A percentile compares a stretch with the other conserved stretches of the same genome.
phyloP scores from a whole-genome alignment of 2,888 invertebrate species.

The Ormyrus thymus region DNA sequence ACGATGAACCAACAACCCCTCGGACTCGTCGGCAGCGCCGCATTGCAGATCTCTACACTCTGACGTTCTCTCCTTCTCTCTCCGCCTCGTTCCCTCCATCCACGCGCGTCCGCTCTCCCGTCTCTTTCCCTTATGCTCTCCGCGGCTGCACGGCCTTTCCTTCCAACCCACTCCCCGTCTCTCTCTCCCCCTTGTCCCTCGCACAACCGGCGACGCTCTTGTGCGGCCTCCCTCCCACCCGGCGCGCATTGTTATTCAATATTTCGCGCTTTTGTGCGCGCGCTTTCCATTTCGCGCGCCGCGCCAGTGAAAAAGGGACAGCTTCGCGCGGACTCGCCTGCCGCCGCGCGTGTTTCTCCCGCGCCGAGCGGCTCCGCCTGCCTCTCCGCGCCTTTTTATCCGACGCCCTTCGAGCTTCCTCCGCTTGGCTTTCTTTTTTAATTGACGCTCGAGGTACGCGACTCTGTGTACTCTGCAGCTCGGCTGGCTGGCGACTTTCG shows the following conservation, averaged over 20 bases:
- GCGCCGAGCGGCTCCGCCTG: no score
- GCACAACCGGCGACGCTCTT: background rate
- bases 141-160: background rate
- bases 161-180: background rate
- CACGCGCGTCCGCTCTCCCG: conserved; percentile 38
- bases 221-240: background rate
- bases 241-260: background rate
- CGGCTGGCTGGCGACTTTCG: no score
- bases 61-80: conserved; percentile 62
- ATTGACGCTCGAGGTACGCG: no score
- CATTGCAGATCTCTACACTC: conserved; percentile 73
- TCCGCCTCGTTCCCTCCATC: background rate
- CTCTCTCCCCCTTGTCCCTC: conserved; percentile 9
- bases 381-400: no score
- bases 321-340: conserved; percentile 13
- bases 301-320: background rate
- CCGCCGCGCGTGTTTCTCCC: background rate
- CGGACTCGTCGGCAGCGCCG: conserved; percentile 71
- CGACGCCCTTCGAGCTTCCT: no score
- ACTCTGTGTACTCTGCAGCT: no score
- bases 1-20: conserved; percentile 59
- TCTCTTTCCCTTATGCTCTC: background rate
- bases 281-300: background rate
- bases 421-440: no score
- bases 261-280: no score